Evolutionary conservation across 2,888 invertebrate genomes (phyloP), one percentile per base, ranked within the genome.

Genomic region (Sicus ferrugineus): DNA sequence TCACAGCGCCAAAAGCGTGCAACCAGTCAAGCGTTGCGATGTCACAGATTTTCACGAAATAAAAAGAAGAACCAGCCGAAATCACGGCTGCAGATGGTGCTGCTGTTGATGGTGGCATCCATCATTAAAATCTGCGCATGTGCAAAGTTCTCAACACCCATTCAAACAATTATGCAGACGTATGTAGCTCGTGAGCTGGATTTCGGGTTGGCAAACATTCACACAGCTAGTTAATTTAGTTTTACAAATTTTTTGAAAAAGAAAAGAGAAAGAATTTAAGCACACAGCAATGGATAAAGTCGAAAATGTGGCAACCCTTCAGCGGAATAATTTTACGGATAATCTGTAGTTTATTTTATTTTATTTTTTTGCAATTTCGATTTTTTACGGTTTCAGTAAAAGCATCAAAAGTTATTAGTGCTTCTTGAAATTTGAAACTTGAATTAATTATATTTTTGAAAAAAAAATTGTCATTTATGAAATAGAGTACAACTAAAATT

Each of bases 41-140:
- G 67, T 67, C 59, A 48, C 66, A 56, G 34, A 56, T 64, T 64
- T 64, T 30, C 64, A 64, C 65, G 52, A 65, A 65, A 61, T 42
- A 61, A 65, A 65, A 65, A 21, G 65, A 54, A 54, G 11, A 1
- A 23, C 23, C 54, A 28, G 26, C 54, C 28, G 54, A 54, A 65
- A 54, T 30, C 38, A 30, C 42, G 42, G 16, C 61, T n/a, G n/a
- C n/a, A n/a, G n/a, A n/a, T n/a, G 28, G 14, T 26, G 26, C 28
- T 9, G 16, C 11, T 54, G 54, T 11, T 54, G 54, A 14, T 16
- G 54, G 23, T 9, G 61, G 42, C 61, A 38, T 61, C 61, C 28
- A 61, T 61, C 42, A 61, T 61, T 26, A 4, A 61, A 61, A 61
- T 42, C 21, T 26, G 42, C 61, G 42, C 59, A 31, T 59, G 42